These are phyloP conservation scores for Limulus polyphemus DNA, from an alignment of 2,888 invertebrate genomes.

Conservation along the genomic window DNA sequence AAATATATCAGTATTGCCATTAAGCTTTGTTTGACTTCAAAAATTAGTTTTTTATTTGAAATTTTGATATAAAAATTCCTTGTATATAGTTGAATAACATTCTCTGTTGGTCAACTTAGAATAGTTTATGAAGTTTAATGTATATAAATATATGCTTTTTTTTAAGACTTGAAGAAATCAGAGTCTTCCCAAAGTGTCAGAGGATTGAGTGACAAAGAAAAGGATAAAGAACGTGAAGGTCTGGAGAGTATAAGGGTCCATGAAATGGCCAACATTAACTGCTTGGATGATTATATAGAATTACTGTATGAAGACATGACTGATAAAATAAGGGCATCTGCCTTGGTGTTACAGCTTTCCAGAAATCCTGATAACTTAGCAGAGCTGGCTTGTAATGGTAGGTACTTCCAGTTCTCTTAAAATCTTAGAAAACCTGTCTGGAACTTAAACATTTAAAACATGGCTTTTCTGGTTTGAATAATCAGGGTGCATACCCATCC, in stretches of 20 bases:
- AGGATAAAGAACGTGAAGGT: slow-evolving; percentile 6
- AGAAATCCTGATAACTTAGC: slow-evolving; percentile 87
- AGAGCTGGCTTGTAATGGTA: slow-evolving; percentile 85
- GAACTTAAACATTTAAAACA: too few species aligned
- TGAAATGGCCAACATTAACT: slow-evolving; percentile 58
- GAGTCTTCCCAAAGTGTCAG: neutral
- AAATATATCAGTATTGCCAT: too few species aligned
- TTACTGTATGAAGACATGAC: slow-evolving; percentile 76
- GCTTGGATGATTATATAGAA: slow-evolving; percentile 87
- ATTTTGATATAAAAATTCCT: too few species aligned
- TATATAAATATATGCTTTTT: neutral
- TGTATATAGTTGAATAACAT: too few species aligned
- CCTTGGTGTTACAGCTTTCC: slow-evolving; percentile 77
- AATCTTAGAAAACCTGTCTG: too few species aligned
- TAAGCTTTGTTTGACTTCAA: too few species aligned
- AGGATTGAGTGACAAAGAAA: slow-evolving; percentile 1
- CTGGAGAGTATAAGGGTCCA: slow-evolving; percentile 28
- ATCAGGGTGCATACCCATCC: too few species aligned
- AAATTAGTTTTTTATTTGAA: too few species aligned
- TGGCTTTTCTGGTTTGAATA: too few species aligned
- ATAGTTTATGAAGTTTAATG: neutral
- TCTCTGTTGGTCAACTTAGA: too few species aligned
- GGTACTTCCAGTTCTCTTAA: slow-evolving; percentile 10
- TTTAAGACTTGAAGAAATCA: slow-evolving; percentile 1
- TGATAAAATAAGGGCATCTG: slow-evolving; percentile 77